These are phyloP conservation scores for Phycodurus eques DNA, from an alignment of 2,113 vertebrate species.

Conservation along the genomic window DNA sequence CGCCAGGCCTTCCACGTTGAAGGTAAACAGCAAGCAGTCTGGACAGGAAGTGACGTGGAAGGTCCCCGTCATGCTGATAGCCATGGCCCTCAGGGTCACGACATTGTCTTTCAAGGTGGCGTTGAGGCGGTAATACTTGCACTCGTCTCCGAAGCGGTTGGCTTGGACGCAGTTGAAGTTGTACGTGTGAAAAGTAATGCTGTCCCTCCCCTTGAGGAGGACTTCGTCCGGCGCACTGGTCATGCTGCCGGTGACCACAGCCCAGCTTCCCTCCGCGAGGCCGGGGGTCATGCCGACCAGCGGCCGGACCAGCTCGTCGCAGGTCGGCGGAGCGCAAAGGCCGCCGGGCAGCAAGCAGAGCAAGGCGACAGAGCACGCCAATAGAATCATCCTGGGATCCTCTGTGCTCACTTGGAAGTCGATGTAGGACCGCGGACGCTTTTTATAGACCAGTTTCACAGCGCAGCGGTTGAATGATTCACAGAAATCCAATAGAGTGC, in stretches of 20 bases:
- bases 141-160: constrained; percentile 5
- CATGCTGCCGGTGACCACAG: constrained; percentile 2
- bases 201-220: constrained; percentile 1
- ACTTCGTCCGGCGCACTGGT: neutral
- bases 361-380: neutral
- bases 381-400: neutral
- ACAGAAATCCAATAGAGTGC: neutral
- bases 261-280: constrained; percentile 6
- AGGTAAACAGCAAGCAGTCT: constrained; percentile 7
- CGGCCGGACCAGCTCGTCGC: neutral
- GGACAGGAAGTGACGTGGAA: neutral
- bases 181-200: constrained; percentile 1
- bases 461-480: neutral
- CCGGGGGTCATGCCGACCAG: neutral
- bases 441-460: neutral
- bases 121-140: neutral
- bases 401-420: neutral
- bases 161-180: neutral
- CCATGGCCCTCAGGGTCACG: neutral
- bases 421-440: neutral
- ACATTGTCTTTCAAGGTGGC: neutral
- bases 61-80: neutral
- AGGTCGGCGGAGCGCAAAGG: neutral
- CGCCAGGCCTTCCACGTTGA: neutral
- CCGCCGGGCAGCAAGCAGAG: neutral